A percentile compares a stretch with the other conserved stretches of the same genome.
Evolutionary conservation across 2,113 vertebrate genomes (phyloP).

Genomic region (Lethenteron reissneri): DNA sequence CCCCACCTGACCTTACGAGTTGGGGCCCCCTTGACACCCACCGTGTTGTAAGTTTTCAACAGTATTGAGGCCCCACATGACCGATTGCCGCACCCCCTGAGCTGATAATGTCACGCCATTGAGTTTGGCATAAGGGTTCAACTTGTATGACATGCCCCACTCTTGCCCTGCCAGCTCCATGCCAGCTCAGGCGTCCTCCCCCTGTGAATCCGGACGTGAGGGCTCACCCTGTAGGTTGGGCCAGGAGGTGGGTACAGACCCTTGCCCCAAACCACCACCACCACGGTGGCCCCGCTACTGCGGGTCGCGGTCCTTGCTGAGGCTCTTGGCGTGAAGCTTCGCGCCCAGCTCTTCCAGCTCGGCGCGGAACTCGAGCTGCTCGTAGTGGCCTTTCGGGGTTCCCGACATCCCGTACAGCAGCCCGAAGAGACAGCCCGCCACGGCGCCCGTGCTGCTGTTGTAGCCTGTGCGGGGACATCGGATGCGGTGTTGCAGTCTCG

Average conservation of each 20-base stretch:
- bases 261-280: constrained; percentile 7
- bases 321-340: constrained; percentile 42
- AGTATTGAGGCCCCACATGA: too few species aligned
- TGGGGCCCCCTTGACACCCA: too few species aligned
- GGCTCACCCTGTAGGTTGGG: neutral
- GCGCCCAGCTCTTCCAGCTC: constrained; percentile 47
- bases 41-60: too few species aligned
- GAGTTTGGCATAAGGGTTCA: too few species aligned
- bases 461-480: constrained; percentile 35
- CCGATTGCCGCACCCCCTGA: too few species aligned
- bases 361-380: constrained; percentile 44
- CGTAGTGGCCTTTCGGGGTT: constrained; percentile 43
- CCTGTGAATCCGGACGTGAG: neutral
- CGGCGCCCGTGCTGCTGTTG: constrained; percentile 56
- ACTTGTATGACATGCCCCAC: neutral
- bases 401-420: constrained; percentile 43
- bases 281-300: constrained; percentile 30
- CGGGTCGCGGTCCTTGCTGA: constrained; percentile 12
- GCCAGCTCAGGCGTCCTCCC: too few species aligned
- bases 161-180: neutral
- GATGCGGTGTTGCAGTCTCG: neutral
- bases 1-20: too few species aligned
- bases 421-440: constrained; percentile 66
- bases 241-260: neutral
- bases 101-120: too few species aligned